A percentile compares a stretch with the other conserved stretches of the same genome.
Evolutionary conservation across 2,113 vertebrate genomes (phyloP).

Genomic region (Struthio camelus): DNA sequence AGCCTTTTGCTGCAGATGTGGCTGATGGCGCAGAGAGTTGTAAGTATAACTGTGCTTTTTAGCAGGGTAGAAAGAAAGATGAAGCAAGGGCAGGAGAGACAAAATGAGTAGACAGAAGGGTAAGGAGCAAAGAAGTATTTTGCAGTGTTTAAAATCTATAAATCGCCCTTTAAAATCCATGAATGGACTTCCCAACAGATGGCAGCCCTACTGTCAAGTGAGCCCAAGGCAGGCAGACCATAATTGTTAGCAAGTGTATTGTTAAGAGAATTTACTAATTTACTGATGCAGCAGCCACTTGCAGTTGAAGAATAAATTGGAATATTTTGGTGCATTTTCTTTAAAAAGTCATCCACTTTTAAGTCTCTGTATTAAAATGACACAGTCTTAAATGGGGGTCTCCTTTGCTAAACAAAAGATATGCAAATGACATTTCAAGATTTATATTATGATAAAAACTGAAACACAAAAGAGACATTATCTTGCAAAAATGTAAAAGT

Average conservation of each 20-base stretch:
- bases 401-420: constrained; percentile 81
- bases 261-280: constrained; percentile 72
- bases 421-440: constrained; percentile 82
- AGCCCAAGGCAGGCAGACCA: constrained; percentile 38
- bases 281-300: constrained; percentile 64
- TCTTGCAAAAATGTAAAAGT: constrained; percentile 78
- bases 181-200: constrained; percentile 47
- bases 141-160: background rate
- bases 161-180: constrained; percentile 40
- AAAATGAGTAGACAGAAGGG: background rate
- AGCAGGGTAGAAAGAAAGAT: background rate
- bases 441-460: constrained; percentile 84
- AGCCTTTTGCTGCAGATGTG: background rate
- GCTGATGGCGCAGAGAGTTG: background rate
- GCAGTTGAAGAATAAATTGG: constrained; percentile 79
- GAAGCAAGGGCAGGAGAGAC: background rate
- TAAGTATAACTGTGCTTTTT: background rate
- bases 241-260: constrained; percentile 69
- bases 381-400: constrained; percentile 75
- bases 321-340: constrained; percentile 79
- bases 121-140: background rate
- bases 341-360: constrained; percentile 64
- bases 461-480: constrained; percentile 82
- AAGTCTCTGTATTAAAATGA: constrained; percentile 77
- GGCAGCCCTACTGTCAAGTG: constrained; percentile 5